Evolutionary conservation across 1,140 invertebrate species (phyloP).

Genomic region (Pantala flavescens): DNA sequence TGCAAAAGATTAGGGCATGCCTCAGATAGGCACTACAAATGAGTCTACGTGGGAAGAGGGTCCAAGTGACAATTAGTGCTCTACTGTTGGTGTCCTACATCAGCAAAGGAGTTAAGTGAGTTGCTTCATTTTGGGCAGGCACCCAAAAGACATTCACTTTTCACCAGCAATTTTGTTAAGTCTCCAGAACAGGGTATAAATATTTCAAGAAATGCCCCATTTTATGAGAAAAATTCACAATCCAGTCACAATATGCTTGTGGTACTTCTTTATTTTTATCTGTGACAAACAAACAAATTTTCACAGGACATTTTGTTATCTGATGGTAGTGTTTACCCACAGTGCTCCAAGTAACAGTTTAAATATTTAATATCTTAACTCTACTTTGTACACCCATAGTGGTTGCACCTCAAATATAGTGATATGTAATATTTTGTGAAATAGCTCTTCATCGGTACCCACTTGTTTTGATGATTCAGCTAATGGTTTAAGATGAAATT

Average conservation of each 20-base stretch:
- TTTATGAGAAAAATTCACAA: not conserved
- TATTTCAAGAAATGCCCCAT: not conserved
- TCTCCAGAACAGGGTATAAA: not conserved
- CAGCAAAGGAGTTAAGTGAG: not conserved
- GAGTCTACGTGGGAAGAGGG: conserved; percentile 1
- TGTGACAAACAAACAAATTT: not conserved
- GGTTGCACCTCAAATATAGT: too few relatives aligned
- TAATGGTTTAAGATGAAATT: too few relatives aligned
- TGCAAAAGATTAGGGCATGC: not conserved
- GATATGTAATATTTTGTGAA: too few relatives aligned
- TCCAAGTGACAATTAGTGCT: conserved; percentile 1
- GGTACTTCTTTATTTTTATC: not conserved
- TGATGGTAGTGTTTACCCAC: not conserved
- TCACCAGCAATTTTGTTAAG: not conserved
- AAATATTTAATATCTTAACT: not conserved
- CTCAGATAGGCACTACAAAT: not conserved
- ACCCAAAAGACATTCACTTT: not conserved
- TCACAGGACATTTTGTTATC: not conserved
- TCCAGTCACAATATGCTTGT: not conserved
- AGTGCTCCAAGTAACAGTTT: not conserved
- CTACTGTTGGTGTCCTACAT: not conserved
- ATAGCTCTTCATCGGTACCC: too few relatives aligned
- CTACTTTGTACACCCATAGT: not conserved
- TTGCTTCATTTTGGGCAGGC: not conserved
- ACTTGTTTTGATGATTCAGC: too few relatives aligned